Percentiles rank a stretch among this genome's conserved stretches.
phyloP scores from a whole-genome alignment of 64 coral and sea anemone species.

The Pocillopora verrucosa region DNA sequence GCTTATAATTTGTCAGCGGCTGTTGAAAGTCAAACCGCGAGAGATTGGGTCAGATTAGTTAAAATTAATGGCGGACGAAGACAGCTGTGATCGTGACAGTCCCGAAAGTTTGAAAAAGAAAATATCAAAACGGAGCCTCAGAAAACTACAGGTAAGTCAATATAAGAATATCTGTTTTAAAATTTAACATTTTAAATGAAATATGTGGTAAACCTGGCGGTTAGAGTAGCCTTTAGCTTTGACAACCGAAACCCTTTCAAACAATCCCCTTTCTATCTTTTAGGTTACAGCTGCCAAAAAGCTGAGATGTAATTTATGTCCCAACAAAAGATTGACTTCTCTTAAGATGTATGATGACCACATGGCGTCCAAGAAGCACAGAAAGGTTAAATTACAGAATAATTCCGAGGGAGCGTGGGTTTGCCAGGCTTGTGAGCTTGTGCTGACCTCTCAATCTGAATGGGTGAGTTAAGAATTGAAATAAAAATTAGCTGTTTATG shows the following conservation, averaged over 20 bases:
- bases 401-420: conserved; percentile 23
- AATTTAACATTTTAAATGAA: too few relatives aligned
- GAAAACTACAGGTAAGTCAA: conserved; percentile 6
- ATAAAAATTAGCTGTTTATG: too few relatives aligned
- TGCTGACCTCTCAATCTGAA: conserved; percentile 46
- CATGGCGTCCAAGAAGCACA: conserved; percentile 59
- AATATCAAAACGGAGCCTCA: conserved; percentile 28
- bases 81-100: too few relatives aligned
- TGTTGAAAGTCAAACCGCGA: background rate
- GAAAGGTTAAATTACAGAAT: conserved; percentile 24
- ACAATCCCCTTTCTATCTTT: background rate
- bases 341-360: conserved; percentile 69
- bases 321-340: conserved; percentile 53
- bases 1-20: conserved; percentile 6
- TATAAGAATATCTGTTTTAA: too few relatives aligned
- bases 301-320: conserved; percentile 49
- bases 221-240: too few relatives aligned
- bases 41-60: background rate
- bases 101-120: background rate
- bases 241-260: too few relatives aligned
- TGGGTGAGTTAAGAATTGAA: conserved; percentile 35
- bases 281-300: conserved; percentile 46
- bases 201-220: too few relatives aligned
- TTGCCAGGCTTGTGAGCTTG: conserved; percentile 57
- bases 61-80: conserved; percentile 15